A percentile compares a stretch with the other conserved stretches of the same genome.
phyloP scores from a whole-genome alignment of 2,113 vertebrate genomes.

The Notiomystis cincta region DNA sequence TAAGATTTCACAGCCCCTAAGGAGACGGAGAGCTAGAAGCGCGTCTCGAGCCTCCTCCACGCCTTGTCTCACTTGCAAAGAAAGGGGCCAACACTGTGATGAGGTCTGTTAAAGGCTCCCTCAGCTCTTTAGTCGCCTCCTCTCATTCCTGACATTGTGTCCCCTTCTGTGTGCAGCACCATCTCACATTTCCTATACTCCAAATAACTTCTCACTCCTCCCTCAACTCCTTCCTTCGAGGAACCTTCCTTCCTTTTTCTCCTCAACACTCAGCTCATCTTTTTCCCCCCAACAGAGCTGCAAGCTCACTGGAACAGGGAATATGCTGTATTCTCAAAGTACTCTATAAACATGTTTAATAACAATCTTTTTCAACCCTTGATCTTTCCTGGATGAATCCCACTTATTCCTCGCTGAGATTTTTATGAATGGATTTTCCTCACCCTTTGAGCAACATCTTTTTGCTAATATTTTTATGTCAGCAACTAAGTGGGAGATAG shows the following conservation, averaged over 20 bases:
- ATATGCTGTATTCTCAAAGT: background rate
- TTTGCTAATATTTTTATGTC: constrained; percentile 64
- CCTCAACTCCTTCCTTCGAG: background rate
- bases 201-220: constrained; percentile 61
- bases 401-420: constrained; percentile 48
- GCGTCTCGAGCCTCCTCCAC: constrained; percentile 57
- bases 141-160: constrained; percentile 44
- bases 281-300: background rate
- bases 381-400: constrained; percentile 61
- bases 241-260: constrained; percentile 2
- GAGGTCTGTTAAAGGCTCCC: constrained; percentile 60
- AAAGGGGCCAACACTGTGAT: constrained; percentile 39
- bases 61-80: constrained; percentile 25
- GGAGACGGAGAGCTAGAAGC: constrained; percentile 50
- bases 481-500: constrained; percentile 60
- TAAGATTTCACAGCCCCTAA: constrained; percentile 28
- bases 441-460: constrained; percentile 26
- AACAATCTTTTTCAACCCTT: constrained; percentile 52
- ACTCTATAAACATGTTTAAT: constrained; percentile 48
- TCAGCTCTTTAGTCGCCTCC: constrained; percentile 60
- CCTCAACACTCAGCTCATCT: background rate
- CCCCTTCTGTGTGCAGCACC: background rate
- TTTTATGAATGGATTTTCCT: constrained; percentile 62
- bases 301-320: background rate
- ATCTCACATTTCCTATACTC: constrained; percentile 32